phyloP scores from a whole-genome alignment of 35 echinoderm and acorn worm species.

The Amphiura filiformis region DNA sequence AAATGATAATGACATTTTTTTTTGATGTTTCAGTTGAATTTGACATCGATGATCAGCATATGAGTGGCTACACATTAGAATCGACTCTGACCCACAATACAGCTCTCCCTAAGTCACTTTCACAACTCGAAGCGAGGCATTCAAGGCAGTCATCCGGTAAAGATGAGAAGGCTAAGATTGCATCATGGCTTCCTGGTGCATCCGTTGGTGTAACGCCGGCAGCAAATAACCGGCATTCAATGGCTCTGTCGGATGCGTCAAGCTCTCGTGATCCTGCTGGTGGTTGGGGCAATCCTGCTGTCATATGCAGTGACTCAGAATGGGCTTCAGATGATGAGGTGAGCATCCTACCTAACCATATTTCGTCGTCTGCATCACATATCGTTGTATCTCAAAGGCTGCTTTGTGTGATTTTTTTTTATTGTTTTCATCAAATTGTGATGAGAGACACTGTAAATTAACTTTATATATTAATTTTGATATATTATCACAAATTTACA shows the following conservation, averaged over 20 bases:
- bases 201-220: too few relatives aligned
- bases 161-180: not conserved
- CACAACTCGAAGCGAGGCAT: not conserved
- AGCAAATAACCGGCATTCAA: slow-evolving; percentile 34
- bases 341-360: too few relatives aligned
- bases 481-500: too few relatives aligned
- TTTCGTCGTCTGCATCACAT: too few relatives aligned
- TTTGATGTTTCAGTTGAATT: not conserved
- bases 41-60: not conserved
- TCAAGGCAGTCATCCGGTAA: not conserved
- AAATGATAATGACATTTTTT: not conserved
- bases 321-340: slow-evolving; percentile 57
- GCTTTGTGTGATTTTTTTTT: too few relatives aligned
- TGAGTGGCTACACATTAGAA: not conserved
- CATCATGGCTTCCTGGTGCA: too few relatives aligned
- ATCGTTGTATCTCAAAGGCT: too few relatives aligned
- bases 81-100: not conserved
- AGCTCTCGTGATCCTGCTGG: slow-evolving; percentile 19
- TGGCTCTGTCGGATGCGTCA: slow-evolving; percentile 41
- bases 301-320: slow-evolving; percentile 33
- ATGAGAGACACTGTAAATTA: too few relatives aligned
- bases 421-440: too few relatives aligned
- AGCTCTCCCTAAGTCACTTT: not conserved
- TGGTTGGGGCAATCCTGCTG: not conserved
- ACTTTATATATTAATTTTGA: too few relatives aligned